These are phyloP conservation scores for Phenganax stokvisi DNA, from an alignment of 92 coral and sea anemone species.

Conservation along the genomic window DNA sequence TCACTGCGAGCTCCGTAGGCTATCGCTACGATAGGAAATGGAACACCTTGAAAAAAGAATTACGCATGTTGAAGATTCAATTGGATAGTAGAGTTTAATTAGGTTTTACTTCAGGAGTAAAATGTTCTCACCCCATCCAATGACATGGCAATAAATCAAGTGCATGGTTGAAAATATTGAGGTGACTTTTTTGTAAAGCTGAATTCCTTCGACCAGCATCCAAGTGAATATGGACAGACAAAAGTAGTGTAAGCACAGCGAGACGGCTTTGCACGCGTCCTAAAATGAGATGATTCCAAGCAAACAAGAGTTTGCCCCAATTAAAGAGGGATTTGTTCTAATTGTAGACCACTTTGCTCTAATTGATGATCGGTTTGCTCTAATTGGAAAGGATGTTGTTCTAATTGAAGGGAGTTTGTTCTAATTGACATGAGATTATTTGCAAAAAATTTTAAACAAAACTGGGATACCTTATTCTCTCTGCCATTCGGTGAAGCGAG, in stretches of 20 bases:
- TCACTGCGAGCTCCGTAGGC: constrained; percentile 13
- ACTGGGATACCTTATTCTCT: constrained; percentile 21
- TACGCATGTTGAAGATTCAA: background rate
- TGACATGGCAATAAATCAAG: constrained; percentile 22
- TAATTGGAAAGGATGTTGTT: background rate
- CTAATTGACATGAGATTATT: too few species aligned
- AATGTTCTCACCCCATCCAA: constrained; percentile 36
- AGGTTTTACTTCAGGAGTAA: background rate
- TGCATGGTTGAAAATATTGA: constrained; percentile 26
- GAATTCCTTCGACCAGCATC: constrained; percentile 40
- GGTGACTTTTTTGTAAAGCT: constrained; percentile 27
- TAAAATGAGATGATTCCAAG: background rate
- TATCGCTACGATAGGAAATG: constrained; percentile 8
- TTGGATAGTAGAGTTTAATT: background rate
- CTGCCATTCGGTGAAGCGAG: constrained; percentile 9
- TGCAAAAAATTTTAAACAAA: background rate
- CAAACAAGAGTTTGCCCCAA: background rate
- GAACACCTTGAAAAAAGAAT: background rate
- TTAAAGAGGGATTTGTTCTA: too few species aligned
- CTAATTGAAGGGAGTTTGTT: background rate
- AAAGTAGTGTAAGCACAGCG: constrained; percentile 32
- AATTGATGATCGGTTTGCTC: too few species aligned
- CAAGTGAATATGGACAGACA: constrained; percentile 32
- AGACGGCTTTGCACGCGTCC: constrained; percentile 16
- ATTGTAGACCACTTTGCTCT: too few species aligned